Percentiles rank a stretch among this genome's conserved stretches.
phyloP scores from a whole-genome alignment of 1,140 invertebrate genomes.

The Bombus ignitus region DNA sequence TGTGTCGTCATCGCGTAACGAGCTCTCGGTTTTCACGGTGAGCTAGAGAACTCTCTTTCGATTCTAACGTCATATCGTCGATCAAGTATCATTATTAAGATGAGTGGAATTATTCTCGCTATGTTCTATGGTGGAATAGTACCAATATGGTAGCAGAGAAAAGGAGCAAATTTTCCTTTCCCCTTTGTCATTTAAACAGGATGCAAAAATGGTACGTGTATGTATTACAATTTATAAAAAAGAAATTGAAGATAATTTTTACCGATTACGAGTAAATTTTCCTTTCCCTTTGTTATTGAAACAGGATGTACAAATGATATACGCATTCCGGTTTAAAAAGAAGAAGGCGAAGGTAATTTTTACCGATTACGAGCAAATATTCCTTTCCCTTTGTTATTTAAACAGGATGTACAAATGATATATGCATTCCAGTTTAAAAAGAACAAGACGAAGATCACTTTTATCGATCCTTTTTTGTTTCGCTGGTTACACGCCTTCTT shows the following conservation, averaged over 20 bases:
- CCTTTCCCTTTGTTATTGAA: not conserved
- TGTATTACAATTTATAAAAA: too few relatives aligned
- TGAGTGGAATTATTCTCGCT: slow-evolving; percentile 19
- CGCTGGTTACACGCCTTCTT: not conserved
- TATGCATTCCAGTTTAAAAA: not conserved
- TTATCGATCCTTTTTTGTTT: not conserved
- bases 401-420: not conserved
- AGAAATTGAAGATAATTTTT: too few relatives aligned
- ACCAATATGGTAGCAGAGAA: not conserved
- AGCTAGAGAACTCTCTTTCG: not conserved
- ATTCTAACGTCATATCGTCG: not conserved
- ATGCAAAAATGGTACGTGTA: not conserved
- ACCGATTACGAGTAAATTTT: not conserved
- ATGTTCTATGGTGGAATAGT: not conserved
- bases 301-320: not conserved
- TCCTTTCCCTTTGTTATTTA: not conserved
- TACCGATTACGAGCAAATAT: too few relatives aligned
- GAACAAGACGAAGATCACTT: not conserved
- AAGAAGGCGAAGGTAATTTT: too few relatives aligned
- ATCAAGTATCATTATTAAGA: slow-evolving; percentile 34
- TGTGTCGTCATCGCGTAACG: slow-evolving; percentile 50
- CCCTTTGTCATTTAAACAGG: not conserved
- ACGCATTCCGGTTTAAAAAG: too few relatives aligned
- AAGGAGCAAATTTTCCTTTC: not conserved
- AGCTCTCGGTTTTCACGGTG: slow-evolving; percentile 6